Base-by-base conservation (phyloP, 2,888 invertebrate species). In the Leptarthrus brevirostris region DNA sequence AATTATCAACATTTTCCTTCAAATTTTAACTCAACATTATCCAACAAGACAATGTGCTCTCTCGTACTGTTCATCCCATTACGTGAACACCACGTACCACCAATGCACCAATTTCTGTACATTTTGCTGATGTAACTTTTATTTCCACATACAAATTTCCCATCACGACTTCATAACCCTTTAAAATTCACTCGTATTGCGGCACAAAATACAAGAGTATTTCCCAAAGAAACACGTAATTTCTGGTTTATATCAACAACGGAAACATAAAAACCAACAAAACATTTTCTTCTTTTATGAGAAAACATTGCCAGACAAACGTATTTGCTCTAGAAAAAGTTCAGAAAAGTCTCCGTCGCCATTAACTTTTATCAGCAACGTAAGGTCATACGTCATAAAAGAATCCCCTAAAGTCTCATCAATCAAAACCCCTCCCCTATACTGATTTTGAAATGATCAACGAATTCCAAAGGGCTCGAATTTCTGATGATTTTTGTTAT, bases 311-410 rank as follows among this genome's bases (percentile, higher is more conserved):
- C 36, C 58, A 36, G 36, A 58, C 36, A 36, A 58, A 2, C 20
- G 36, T 36, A 20, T 36, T 40, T 3, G 3, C 30, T 5, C 30
- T 8, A 3, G 30, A 30, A 8, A 30, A 8, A 5, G 8, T 3
- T 40, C 6, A 40, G 6, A 3, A 3, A 6, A 3, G 40, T 12
- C 58, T 36, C 36, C 58, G 58, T 58, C 34, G 58, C 58, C 58
- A 58, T 58, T 58, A 58, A 58, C 8, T 58, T 20, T 58, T 58
- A 58, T 58, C 58, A 58, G 16, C 10, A 16, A 10, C 34, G 26
- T 56, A 56, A 56, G 56, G 20, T 4, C 58, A 58, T 34, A 58
- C 8, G 36, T 34, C 58, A 34, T 58, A 58, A 34, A 34, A 34
- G 36, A 58, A 36, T 58, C 36, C 36, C 36, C 36, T 26, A 16